Evolutionary conservation across 1,140 invertebrate species (phyloP).

Genomic region (Idris sp.): DNA sequence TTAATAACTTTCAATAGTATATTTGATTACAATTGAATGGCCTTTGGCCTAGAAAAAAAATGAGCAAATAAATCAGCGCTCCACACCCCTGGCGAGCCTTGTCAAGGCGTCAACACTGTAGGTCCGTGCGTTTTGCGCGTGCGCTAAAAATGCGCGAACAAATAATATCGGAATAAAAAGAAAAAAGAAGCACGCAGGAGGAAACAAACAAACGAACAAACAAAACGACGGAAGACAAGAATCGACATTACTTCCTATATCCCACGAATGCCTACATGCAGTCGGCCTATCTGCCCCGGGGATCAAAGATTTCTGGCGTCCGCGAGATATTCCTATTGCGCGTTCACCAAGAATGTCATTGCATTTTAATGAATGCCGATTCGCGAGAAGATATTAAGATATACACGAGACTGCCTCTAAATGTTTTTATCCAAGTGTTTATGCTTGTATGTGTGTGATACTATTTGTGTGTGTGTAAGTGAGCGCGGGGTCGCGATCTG

Average conservation of each 20-base stretch:
- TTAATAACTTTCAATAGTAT: conserved; percentile 34
- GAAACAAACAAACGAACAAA: too few relatives aligned
- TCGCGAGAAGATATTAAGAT: conserved; percentile 58
- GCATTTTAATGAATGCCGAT: conserved; percentile 63
- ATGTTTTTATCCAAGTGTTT: too few relatives aligned
- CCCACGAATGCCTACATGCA: too few relatives aligned
- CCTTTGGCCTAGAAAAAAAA: conserved; percentile 28
- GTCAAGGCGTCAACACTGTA: conserved; percentile 37
- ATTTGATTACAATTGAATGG: conserved; percentile 37
- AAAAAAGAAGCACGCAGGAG: too few relatives aligned
- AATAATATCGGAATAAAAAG: too few relatives aligned
- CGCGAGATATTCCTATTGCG: conserved; percentile 48
- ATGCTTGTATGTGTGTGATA: too few relatives aligned
- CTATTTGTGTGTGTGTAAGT: too few relatives aligned
- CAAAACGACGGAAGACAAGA: too few relatives aligned
- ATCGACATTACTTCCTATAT: too few relatives aligned
- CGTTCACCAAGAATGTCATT: conserved; percentile 58
- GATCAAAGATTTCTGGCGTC: too few relatives aligned
- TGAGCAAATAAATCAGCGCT: conserved; percentile 29
- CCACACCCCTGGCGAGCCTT: conserved; percentile 29
- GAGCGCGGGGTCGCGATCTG: conserved; percentile 37
- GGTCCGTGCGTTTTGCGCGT: conserved; percentile 1
- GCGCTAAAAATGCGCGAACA: conserved; percentile 26
- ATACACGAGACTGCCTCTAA: conserved; percentile 48
- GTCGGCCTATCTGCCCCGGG: too few relatives aligned